These are phyloP conservation scores for Intellagama lesueurii DNA, from an alignment of 2,797 vertebrate species.

Conservation along the genomic window DNA sequence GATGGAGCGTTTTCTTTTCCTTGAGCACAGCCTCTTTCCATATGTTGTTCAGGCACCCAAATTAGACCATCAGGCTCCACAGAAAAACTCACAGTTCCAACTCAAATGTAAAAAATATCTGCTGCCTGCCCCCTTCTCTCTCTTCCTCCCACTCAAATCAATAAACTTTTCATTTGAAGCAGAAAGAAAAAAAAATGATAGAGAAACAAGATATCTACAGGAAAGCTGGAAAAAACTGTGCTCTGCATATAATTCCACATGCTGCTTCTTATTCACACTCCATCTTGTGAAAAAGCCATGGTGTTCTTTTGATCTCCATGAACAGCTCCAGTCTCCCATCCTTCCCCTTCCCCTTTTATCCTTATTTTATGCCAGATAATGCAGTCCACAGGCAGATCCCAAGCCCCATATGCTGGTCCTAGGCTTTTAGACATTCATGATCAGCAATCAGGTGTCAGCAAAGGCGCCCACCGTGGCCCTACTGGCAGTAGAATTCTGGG, in stretches of 20 bases:
- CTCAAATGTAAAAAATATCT: conserved; percentile 12
- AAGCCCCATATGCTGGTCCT: too few species aligned
- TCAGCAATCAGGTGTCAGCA: too few species aligned
- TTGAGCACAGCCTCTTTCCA: neutral
- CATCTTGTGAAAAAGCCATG: neutral
- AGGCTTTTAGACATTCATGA: too few species aligned
- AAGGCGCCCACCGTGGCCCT: neutral
- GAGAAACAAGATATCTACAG: neutral
- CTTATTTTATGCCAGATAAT: neutral
- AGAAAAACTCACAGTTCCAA: neutral
- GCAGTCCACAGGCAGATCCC: too few species aligned
- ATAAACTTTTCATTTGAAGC: conserved; percentile 6
- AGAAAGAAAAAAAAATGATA: neutral
- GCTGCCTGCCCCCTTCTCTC: neutral
- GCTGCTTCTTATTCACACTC: neutral
- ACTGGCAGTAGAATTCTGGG: neutral
- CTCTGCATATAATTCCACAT: rapidly evolving
- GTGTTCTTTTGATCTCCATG: neutral
- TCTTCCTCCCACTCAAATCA: neutral
- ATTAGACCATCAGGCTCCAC: neutral
- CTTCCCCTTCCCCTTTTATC: neutral
- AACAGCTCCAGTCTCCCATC: neutral
- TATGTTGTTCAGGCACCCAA: neutral
- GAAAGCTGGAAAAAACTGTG: neutral
- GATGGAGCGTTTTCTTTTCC: neutral